Evolutionary conservation across 2,888 invertebrate species (phyloP).

Genomic region (Cheilosia grossa): DNA sequence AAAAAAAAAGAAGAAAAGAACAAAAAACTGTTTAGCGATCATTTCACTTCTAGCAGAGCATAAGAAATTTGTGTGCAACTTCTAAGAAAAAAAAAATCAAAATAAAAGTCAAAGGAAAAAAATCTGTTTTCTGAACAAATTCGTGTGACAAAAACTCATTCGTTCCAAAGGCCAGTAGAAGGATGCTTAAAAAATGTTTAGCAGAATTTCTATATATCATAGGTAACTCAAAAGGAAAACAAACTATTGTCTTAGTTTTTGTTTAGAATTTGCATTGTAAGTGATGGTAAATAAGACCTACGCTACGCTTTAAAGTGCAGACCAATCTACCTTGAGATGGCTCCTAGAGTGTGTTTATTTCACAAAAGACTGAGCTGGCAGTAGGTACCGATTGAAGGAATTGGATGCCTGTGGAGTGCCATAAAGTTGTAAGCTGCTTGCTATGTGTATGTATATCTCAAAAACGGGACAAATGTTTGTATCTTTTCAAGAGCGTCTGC

Average conservation of each 20-base stretch:
- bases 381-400: too few relatives aligned
- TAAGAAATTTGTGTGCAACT: constrained; percentile 70
- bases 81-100: constrained; percentile 57
- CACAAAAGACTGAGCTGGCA: too few relatives aligned
- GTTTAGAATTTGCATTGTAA: constrained; percentile 32
- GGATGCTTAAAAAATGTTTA: constrained; percentile 50
- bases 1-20: not conserved
- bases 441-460: too few relatives aligned
- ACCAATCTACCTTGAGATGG: constrained; percentile 3
- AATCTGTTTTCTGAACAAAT: constrained; percentile 53
- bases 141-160: constrained; percentile 54
- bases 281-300: constrained; percentile 49
- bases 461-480: too few relatives aligned
- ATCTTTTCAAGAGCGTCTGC: too few relatives aligned
- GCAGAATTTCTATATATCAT: constrained; percentile 33
- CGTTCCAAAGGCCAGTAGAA: constrained; percentile 65
- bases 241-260: constrained; percentile 18
- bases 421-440: too few relatives aligned
- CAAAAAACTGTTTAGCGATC: constrained; percentile 64
- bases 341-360: not conserved
- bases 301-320: constrained; percentile 48
- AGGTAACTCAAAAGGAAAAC: constrained; percentile 20
- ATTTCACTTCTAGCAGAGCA: constrained; percentile 74
- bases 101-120: constrained; percentile 11
- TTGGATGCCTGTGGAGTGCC: too few relatives aligned